Base-by-base conservation (phyloP, 1,140 invertebrate species). In the Dinothrombium tinctorium region DNA sequence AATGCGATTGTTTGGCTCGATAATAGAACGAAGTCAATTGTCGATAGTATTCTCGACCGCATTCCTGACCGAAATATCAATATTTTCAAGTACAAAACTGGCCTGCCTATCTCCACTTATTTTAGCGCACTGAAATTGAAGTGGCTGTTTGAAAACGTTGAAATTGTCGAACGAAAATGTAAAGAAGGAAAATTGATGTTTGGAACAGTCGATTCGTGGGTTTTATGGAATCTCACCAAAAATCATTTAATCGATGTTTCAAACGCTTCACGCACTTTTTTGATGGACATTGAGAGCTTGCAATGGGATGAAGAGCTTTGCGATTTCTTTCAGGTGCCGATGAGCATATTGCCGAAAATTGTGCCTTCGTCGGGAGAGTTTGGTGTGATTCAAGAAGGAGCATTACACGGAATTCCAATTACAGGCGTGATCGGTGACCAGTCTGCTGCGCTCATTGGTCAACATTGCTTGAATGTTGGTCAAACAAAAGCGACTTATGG, bases 161-260 rank as follows among this genome's bases (percentile, higher is more conserved):
- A 73, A 2, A 68, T 68, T 20, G 86, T 98, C 0, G 62, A 67
- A 47, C 66, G 73, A 51, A 81, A 84, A 0, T 67, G 77, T 11
- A 56, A 71, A 33, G 73, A 83, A 32, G 70, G 72, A 15, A 63
- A 70, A 26, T 75, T 80, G 51, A 60, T 84, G 50, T 84, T 90
- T 56, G 92, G 92, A 1, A 98, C 84, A 2, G 73, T 96, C 0
- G 90, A 96, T 54, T 72, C 80, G 0, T 96, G 90, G 90, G 67
- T 98, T 12, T 59, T 96, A 44, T 98, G 86, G 84, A 94, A 94
- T 55, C 63, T 95, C 41, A 92, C 84, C 21, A 84, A 82, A 2
- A 55, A 78, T n/a, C 84, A 94, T 58, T 64, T 81, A 4, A 95
- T 90, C 1, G 90, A 98, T 61, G 83, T 95, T 1, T 89, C 87